phyloP scores from a whole-genome alignment of 2,113 vertebrate genomes.

The Peromyscus californicus region DNA sequence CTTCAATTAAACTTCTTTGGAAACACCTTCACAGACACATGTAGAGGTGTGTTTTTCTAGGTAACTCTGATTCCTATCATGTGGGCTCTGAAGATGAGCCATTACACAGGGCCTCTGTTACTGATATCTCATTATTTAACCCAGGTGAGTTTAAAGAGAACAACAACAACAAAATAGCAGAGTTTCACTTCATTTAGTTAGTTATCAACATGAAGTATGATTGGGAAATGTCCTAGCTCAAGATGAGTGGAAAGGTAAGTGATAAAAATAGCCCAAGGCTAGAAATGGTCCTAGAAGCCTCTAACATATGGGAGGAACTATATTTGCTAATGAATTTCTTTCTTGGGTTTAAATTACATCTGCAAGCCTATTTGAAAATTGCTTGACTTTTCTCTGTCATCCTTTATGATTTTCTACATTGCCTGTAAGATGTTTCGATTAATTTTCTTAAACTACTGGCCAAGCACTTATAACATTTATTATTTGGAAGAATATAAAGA shows the following conservation, averaged over 20 bases:
- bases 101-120: not conserved
- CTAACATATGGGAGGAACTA: slow-evolving; percentile 11
- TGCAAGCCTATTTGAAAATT: slow-evolving; percentile 62
- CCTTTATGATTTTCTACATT: slow-evolving; percentile 54
- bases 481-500: slow-evolving; percentile 76
- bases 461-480: slow-evolving; percentile 73
- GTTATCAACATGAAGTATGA: not conserved
- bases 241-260: slow-evolving; percentile 37
- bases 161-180: not conserved
- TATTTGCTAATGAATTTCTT: slow-evolving; percentile 59
- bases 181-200: slow-evolving; percentile 13
- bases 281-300: slow-evolving; percentile 6
- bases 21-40: not conserved
- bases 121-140: slow-evolving; percentile 21
- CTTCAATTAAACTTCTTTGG: not conserved
- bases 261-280: slow-evolving; percentile 10
- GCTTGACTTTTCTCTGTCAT: slow-evolving; percentile 59
- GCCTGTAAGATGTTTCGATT: slow-evolving; percentile 70
- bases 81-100: not conserved
- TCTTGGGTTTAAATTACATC: slow-evolving; percentile 34
- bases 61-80: not conserved
- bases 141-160: slow-evolving; percentile 16
- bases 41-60: not conserved
- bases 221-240: not conserved
- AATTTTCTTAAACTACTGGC: slow-evolving; percentile 76